Percentiles rank a stretch among this genome's conserved stretches.
Evolutionary conservation across 2,888 invertebrate species (phyloP).

Genomic region (Drosophila mayaguana): DNA sequence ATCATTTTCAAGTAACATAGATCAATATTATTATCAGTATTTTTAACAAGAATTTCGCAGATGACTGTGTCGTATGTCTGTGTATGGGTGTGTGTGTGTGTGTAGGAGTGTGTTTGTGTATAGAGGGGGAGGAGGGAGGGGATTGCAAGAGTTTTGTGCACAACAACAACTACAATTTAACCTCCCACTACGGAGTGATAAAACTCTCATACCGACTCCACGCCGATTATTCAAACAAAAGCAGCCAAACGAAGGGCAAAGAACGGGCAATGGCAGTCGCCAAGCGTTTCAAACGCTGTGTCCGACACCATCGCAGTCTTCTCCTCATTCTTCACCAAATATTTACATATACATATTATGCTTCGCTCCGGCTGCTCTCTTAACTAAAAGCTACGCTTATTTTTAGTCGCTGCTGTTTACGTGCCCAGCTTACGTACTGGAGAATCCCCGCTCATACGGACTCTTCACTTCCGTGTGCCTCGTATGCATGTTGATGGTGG

Average conservation of each 20-base stretch:
- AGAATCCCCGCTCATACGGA: conserved; percentile 83
- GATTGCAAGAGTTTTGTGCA: conserved; percentile 79
- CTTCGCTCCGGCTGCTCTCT: conserved; percentile 34
- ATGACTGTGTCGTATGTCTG: conserved; percentile 48
- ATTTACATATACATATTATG: conserved; percentile 19
- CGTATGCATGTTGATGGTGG: conserved; percentile 87
- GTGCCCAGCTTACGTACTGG: conserved; percentile 77
- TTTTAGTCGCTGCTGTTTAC: conserved; percentile 72
- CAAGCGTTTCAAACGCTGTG: conserved; percentile 67
- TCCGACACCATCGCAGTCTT: conserved; percentile 34
- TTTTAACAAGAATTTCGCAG: conserved; percentile 79
- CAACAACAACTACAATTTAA: conserved; percentile 81
- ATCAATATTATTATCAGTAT: conserved; percentile 67
- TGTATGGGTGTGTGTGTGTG: conserved; percentile 24
- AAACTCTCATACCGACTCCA: conserved; percentile 80
- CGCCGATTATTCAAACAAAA: conserved; percentile 74
- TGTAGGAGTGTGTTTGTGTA: conserved; percentile 31
- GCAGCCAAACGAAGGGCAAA: conserved; percentile 42
- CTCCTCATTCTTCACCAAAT: conserved; percentile 33
- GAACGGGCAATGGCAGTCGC: conserved; percentile 35
- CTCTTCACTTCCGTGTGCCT: conserved; percentile 86
- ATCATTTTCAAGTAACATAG: conserved; percentile 69
- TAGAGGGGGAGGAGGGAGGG: conserved; percentile 62
- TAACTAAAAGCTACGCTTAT: conserved; percentile 79
- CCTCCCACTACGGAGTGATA: conserved; percentile 79